Base-by-base conservation (phyloP, 53 echinoderm and acorn worm species). In the Holothuria scabra region DNA sequence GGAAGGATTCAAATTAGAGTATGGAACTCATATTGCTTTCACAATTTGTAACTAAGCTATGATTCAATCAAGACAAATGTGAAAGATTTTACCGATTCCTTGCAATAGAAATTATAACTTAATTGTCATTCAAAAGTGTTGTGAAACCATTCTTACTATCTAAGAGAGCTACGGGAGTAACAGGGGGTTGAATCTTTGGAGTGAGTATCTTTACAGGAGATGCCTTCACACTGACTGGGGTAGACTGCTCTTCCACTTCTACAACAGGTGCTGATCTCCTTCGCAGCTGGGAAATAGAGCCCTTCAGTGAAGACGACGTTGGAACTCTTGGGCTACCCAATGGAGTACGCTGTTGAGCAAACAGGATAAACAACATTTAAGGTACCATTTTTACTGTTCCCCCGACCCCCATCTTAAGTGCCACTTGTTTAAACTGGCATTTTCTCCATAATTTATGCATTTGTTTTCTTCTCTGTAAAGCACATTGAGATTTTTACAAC, bases 311-410 rank as follows among this genome's bases (percentile, higher is more conserved):
- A 31, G 95, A 88, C 10, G 89, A 88, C 7, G 87, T 56, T 29
- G 94, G 99, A 38, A 90, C 85, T 35, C 95, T 90, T 1, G 99
- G 99, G 67, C 99, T 99, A 66, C 95, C 99, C 52, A 95, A 87
- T 8, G 92, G 85, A 34, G 90, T 87, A 79, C 91, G 90, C 97
- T 97, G 80, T 48, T 28, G 18, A 62, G 20, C 35, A 5, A 62
- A 28, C 0, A 6, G 60, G 41, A 1, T 12, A 4, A 12, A 28
- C 28, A 65, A 4, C 37, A 24, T 38, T 33, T 60, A 37, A 20
- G 58, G 10, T 35, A 32, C 32, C 19, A 21, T 80, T 65, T 65
- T 16, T 65, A 65, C 12, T 18, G 28, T 65, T 64, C 28, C 1
- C n/a, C 1, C 1, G 35, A 4, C 6, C 6, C 35, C 35, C 41